Evolutionary conservation across 2,888 invertebrate genomes (phyloP), one percentile per base, ranked within the genome.

Genomic region (Dryadula phaetusa): DNA sequence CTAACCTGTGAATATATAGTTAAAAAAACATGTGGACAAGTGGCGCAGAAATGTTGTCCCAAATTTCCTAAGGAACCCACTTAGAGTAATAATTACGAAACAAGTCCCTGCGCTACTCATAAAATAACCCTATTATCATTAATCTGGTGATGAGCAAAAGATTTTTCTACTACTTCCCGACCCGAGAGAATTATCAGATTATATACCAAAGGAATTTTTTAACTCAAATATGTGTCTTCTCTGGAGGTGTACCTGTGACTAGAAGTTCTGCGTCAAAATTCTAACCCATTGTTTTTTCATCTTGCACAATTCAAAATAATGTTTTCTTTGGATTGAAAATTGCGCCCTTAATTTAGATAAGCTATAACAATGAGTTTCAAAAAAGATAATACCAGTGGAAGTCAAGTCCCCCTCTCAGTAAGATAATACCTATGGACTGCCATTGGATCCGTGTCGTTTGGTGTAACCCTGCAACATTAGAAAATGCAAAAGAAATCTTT

Each of bases 121-220:
- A 0, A 79, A 84, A 73, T n/a, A 85, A 88, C 53, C 87, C 84
- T 1, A 82, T 83, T 1, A 25, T 85, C 1, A 74, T 89, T 20
- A 88, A 86, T 54, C 73, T 81, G 0, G 77, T 88, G 2, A 71
- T 84, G 70, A 79, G 82, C 0, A 87, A 85, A 53, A 87, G 88
- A 64, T 89, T 84, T 71, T 87, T 85, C 67, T 86, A 81, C 77
- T 89, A n/a, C n/a, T n/a, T n/a, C n/a, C 87, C 74, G 85, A 77
- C 64, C 76, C 82, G 18, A 79, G 88, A 46, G 89, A 87, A 67
- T 53, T 80, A 0, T 74, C 80, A 0, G 78, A 79, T 0, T 82
- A 85, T 63, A 64, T 72, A 0, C 62, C 83, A 28, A 83, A 71
- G 14, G 90, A 90, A 73, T 22, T 73, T 0, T 25, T 81, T 0